Conservation (phyloP, 2,888 invertebrate genomes). For the Agrotis segetum region DNA sequence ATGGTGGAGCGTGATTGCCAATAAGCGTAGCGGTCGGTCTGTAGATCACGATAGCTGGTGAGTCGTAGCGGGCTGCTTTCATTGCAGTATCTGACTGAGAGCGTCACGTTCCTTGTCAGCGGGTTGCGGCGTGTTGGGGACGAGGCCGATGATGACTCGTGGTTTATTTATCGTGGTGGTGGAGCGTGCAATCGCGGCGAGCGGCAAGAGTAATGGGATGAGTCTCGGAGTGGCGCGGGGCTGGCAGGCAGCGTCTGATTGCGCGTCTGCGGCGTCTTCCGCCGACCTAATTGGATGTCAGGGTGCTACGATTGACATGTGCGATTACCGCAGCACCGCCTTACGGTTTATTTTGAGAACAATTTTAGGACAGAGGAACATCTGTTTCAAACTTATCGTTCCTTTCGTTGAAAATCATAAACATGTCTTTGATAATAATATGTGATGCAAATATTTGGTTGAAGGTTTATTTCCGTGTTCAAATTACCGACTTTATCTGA, state of each 20-base stretch:
- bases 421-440: slow-evolving; percentile 3
- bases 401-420: slow-evolving; percentile 17
- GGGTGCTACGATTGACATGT: slow-evolving; percentile 61
- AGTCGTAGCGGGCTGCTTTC: slow-evolving; percentile 66
- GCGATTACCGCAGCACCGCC: slow-evolving; percentile 59
- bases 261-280: slow-evolving; percentile 51
- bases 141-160: slow-evolving; percentile 65
- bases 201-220: slow-evolving; percentile 68
- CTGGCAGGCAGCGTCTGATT: slow-evolving; percentile 55
- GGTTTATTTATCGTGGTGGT: slow-evolving; percentile 69
- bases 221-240: slow-evolving; percentile 46
- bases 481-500: not conserved
- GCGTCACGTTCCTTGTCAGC: slow-evolving; percentile 76
- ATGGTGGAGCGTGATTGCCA: slow-evolving; percentile 84
- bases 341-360: slow-evolving; percentile 40
- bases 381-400: slow-evolving; percentile 13
- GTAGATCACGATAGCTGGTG: slow-evolving; percentile 79
- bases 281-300: slow-evolving; percentile 60
- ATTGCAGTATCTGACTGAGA: slow-evolving; percentile 72
- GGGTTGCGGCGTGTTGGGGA: slow-evolving; percentile 62
- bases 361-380: slow-evolving; percentile 26
- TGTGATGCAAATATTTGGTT: slow-evolving; percentile 10
- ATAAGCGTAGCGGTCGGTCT: slow-evolving; percentile 72
- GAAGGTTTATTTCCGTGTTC: not conserved
- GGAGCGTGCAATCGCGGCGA: slow-evolving; percentile 62